Percentiles rank a stretch among this genome's conserved stretches.
These are phyloP conservation scores for Sabatieria punctata DNA, from an alignment of 2,888 invertebrate species.

Conservation along the genomic window DNA sequence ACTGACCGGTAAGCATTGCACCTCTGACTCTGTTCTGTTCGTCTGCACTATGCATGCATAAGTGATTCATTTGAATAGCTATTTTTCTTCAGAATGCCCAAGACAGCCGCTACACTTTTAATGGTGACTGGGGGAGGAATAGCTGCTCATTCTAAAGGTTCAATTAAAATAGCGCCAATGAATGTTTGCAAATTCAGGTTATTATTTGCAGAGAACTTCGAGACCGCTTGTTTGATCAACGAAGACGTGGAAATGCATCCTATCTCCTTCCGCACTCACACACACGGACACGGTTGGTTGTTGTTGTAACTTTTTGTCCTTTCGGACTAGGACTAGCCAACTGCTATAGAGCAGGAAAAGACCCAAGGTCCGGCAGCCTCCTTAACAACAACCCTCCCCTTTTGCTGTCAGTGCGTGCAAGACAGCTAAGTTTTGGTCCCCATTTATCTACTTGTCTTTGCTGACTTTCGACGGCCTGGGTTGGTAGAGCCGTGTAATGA, in stretches of 20 bases:
- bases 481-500: background rate
- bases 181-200: background rate
- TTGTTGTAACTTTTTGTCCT: background rate
- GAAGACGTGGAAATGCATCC: slow-evolving; percentile 65
- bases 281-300: slow-evolving; percentile 57
- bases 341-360: too few relatives aligned
- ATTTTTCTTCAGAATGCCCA: slow-evolving; percentile 48
- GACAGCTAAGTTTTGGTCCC: too few relatives aligned
- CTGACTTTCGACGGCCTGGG: too few relatives aligned
- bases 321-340: too few relatives aligned
- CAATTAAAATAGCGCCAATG: background rate
- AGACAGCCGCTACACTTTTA: slow-evolving; percentile 74
- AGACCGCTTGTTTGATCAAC: slow-evolving; percentile 61
- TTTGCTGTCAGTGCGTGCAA: too few relatives aligned
- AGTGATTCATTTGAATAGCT: background rate
- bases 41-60: background rate
- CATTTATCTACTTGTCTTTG: too few relatives aligned
- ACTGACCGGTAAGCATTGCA: slow-evolving; percentile 45
- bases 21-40: slow-evolving; percentile 1
- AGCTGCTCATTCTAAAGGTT: slow-evolving; percentile 8
- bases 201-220: slow-evolving; percentile 55
- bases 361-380: too few relatives aligned
- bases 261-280: slow-evolving; percentile 85
- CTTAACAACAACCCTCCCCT: too few relatives aligned
- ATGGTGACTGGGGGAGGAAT: slow-evolving; percentile 71